Conservation (phyloP, 2,888 invertebrate species). For the Drosophila phalerata region DNA sequence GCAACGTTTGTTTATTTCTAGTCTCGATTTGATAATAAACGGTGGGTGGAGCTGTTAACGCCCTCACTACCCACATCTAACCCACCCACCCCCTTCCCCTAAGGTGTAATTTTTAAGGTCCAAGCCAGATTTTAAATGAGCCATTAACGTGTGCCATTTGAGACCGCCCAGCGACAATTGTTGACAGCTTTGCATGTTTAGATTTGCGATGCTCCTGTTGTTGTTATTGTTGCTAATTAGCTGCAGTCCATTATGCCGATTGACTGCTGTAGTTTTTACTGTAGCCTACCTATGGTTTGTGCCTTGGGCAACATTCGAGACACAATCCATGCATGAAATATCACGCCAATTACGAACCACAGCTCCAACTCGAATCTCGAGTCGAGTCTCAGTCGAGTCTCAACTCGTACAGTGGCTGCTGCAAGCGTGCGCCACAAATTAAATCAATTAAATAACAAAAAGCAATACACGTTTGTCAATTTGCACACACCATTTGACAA, state of each 20-base stretch:
- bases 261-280: constrained; percentile 35
- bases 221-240: constrained; percentile 60
- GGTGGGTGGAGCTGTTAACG: constrained; percentile 21
- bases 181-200: constrained; percentile 34
- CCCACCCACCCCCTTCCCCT: neutral
- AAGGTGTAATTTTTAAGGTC: constrained; percentile 18
- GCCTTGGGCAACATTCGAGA: constrained; percentile 46
- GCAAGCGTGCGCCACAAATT: constrained; percentile 67
- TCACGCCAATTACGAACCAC: constrained; percentile 69
- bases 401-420: constrained; percentile 57
- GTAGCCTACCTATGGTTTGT: constrained; percentile 1
- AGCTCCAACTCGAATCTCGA: constrained; percentile 24
- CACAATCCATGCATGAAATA: constrained; percentile 70
- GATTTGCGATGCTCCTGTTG: constrained; percentile 13
- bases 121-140: constrained; percentile 13
- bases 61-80: neutral
- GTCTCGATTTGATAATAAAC: constrained; percentile 26
- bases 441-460: constrained; percentile 70
- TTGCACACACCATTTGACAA: neutral
- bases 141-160: constrained; percentile 25
- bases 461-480: constrained; percentile 14
- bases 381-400: constrained; percentile 14
- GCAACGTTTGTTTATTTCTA: constrained; percentile 20
- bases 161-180: constrained; percentile 38
- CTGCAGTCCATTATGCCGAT: constrained; percentile 42